A percentile compares a stretch with the other conserved stretches of the same genome.
These are phyloP conservation scores for Morus bassanus DNA, from an alignment of 2,797 vertebrate genomes.

Conservation along the genomic window DNA sequence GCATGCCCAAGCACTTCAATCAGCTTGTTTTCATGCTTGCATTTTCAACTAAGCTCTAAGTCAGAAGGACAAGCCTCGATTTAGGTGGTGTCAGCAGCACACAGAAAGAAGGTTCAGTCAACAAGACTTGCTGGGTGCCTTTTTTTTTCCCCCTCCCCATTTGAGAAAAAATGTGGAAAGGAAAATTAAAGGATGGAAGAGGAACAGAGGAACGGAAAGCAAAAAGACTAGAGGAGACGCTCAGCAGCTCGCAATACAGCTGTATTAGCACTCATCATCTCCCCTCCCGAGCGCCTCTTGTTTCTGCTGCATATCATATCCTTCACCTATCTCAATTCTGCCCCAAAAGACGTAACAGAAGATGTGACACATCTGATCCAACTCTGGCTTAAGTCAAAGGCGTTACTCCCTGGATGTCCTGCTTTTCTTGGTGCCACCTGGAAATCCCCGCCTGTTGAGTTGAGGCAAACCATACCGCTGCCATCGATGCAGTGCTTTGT, in stretches of 20 bases:
- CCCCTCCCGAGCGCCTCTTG: background rate
- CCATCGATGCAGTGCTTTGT: fast-evolving
- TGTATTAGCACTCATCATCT: background rate
- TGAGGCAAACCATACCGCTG: background rate
- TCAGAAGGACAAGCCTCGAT: background rate
- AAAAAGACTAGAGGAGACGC: background rate
- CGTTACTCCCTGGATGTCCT: background rate
- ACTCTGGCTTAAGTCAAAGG: background rate
- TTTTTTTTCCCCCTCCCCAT: background rate
- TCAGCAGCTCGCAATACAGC: background rate
- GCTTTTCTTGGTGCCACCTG: background rate
- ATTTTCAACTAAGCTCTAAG: background rate
- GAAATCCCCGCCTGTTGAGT: fast-evolving
- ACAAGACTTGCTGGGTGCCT: background rate
- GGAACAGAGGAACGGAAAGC: background rate
- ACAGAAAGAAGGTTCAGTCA: background rate
- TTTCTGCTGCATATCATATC: background rate
- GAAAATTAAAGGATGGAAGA: background rate
- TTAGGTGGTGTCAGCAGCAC: background rate
- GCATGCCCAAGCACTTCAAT: background rate
- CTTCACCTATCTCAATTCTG: background rate
- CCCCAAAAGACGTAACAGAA: background rate
- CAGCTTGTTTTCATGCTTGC: background rate
- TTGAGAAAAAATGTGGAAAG: background rate
- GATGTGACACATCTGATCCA: background rate